Conservation (phyloP, 2,888 invertebrate species). For the Ophioninae sp. region DNA sequence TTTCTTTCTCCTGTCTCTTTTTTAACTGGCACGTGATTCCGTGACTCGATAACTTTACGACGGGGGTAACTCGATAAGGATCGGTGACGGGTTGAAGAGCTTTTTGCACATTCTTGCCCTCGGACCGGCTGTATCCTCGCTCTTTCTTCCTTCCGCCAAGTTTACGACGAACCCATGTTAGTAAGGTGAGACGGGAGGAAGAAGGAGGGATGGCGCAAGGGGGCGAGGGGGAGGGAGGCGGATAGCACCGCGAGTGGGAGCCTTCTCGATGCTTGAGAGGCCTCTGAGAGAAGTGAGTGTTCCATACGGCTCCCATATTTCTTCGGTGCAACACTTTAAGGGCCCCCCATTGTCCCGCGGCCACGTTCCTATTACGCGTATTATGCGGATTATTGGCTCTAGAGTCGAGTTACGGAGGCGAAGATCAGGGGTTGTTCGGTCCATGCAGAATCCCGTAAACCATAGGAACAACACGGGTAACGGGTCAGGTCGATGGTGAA, state of each 20-base stretch:
- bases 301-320: constrained; percentile 60
- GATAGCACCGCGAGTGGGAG: constrained; percentile 35
- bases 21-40: constrained; percentile 58
- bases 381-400: constrained; percentile 66
- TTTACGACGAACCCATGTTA: constrained; percentile 53
- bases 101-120: constrained; percentile 59
- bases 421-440: constrained; percentile 45
- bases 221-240: not conserved
- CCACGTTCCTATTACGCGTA: constrained; percentile 65
- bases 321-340: constrained; percentile 62
- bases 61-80: constrained; percentile 60
- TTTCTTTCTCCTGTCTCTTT: constrained; percentile 11
- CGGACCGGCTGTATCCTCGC: constrained; percentile 39
- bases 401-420: constrained; percentile 62
- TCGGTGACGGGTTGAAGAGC: constrained; percentile 54
- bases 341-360: constrained; percentile 64
- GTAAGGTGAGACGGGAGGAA: constrained; percentile 58
- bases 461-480: constrained; percentile 35
- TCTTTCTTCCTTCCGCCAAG: constrained; percentile 59
- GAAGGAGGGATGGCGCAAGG: constrained; percentile 19
- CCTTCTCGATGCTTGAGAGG: constrained; percentile 27
- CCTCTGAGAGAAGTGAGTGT: constrained; percentile 40
- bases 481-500: constrained; percentile 4
- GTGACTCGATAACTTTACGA: constrained; percentile 66
- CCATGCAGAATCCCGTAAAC: constrained; percentile 47